Evolutionary conservation across 2,113 vertebrate species (phyloP), one percentile per base, ranked within the genome.

Genomic region (Meleagris gallopavo): DNA sequence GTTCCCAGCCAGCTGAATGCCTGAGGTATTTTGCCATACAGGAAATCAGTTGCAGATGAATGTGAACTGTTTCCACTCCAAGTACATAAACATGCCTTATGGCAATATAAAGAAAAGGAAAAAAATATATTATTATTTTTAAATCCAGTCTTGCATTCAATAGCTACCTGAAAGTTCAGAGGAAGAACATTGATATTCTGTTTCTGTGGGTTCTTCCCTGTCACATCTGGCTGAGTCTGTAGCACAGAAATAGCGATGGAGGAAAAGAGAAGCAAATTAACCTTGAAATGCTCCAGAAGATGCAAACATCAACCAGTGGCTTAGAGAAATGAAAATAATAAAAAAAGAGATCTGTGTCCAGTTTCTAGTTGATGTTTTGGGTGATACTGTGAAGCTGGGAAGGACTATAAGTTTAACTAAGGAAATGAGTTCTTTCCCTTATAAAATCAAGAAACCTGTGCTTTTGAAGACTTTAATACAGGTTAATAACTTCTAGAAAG

Each of bases 11-110:
- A 97, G 96, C 85, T 96, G 89, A 97, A 94, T 91, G 96, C 94
- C 86, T 93, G 83, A 95, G 95, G 77, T 92, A 94, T 95, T 95
- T 94, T 94, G 92, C 96, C 96, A 90, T 96, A 97, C 96, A 97
- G 98, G 97, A 98, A 98, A 97, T 96, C 88, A 97, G 76, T 96
- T 97, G 94, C 95, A 97, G 96, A 96, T 98, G 97, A 96, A 97
- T 96, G 95, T 96, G 94, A 79, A 55, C 83, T 64, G 69, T 90
- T 96, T 94, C 86, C 38, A 91, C 75, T 87, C 75, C 80, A 96
- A 94, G 75, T 82, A 94, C 88, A 86, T 95, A 90, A 95, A 94
- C 85, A 77, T 38, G 81, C 84, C 87, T 95, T 96, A 81, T 90
- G 86, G 88, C 81, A 83, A 81, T 93, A 91, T 64, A 11, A 75